Conservation (phyloP, 1,140 invertebrate species). For the Liolophura sinensis region DNA sequence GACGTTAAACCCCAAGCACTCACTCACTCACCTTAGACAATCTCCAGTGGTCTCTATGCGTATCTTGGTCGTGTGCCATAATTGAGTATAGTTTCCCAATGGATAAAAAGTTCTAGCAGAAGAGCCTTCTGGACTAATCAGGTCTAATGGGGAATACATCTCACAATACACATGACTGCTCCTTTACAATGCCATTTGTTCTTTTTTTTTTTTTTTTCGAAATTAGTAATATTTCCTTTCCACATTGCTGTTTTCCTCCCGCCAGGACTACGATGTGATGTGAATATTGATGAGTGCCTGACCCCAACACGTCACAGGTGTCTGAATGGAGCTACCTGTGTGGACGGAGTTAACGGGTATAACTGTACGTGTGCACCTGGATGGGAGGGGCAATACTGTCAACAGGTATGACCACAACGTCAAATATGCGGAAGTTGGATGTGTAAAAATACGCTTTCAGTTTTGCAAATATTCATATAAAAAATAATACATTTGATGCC, state of each 20-base stretch:
- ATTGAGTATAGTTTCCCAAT: too few species aligned
- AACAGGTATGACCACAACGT: constrained; percentile 12
- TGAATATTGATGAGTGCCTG: constrained; percentile 35
- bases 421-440: not conserved
- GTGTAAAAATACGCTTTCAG: not conserved
- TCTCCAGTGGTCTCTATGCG: too few species aligned
- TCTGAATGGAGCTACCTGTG: constrained; percentile 37
- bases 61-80: too few species aligned
- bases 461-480: constrained; percentile 4
- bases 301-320: constrained; percentile 18
- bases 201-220: too few species aligned
- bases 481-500: not conserved
- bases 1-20: too few species aligned
- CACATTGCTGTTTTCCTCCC: constrained; percentile 1
- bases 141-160: too few species aligned
- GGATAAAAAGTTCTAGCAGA: too few species aligned
- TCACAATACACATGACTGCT: too few species aligned
- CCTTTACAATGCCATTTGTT: too few species aligned
- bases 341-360: constrained; percentile 29
- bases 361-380: constrained; percentile 42
- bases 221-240: not conserved
- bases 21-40: too few species aligned
- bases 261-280: constrained; percentile 24
- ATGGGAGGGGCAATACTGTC: constrained; percentile 32
- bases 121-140: too few species aligned